A percentile compares a stretch with the other conserved stretches of the same genome.
These are phyloP conservation scores for Xiphorhynchus erythropygius DNA, from an alignment of 2,797 vertebrate genomes.

Conservation along the genomic window DNA sequence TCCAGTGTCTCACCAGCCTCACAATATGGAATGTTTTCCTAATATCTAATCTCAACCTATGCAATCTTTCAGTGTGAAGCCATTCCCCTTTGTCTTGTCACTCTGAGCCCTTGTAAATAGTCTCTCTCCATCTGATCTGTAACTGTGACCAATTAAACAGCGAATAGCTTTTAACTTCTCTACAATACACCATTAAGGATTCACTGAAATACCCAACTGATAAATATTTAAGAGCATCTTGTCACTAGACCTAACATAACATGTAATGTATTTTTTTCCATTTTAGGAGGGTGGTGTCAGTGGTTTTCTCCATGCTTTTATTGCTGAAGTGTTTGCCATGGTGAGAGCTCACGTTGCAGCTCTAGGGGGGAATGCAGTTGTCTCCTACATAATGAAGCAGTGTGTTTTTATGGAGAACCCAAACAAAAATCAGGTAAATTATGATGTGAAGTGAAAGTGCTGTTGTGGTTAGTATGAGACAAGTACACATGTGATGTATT, in stretches of 20 bases:
- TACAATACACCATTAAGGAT: background rate
- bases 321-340: slow-evolving; percentile 98
- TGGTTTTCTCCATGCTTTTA: slow-evolving; percentile 95
- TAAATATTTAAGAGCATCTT: background rate
- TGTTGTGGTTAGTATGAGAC: background rate
- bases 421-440: slow-evolving; percentile 96
- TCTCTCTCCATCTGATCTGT: background rate
- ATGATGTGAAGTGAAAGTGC: background rate
- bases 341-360: slow-evolving; percentile 97
- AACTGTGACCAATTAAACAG: background rate
- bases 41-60: background rate
- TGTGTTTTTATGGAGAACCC: slow-evolving; percentile 99
- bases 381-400: slow-evolving; percentile 99
- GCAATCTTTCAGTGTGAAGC: background rate
- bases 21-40: background rate
- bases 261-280: background rate
- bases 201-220: background rate
- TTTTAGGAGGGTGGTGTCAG: slow-evolving; percentile 95
- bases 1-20: background rate
- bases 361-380: slow-evolving; percentile 94
- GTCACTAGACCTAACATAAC: background rate
- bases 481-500: background rate
- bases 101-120: background rate
- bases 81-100: background rate
- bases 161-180: background rate